Evolutionary conservation across 2,113 vertebrate genomes (phyloP).

Genomic region (Stomatorhinus ivindoensis): DNA sequence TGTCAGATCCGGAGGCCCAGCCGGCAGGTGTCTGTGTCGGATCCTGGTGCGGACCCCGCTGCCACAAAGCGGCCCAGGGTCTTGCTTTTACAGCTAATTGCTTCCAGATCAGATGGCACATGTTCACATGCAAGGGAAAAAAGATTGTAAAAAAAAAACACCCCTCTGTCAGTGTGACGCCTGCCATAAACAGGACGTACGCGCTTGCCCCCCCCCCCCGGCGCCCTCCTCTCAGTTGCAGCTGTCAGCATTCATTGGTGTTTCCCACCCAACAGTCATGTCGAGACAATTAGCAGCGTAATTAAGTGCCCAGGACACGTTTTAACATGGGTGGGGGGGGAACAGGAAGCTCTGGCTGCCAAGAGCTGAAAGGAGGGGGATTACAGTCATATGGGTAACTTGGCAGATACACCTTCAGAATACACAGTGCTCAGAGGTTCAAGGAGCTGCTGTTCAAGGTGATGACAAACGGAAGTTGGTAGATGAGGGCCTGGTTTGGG

Average conservation of each 20-base stretch:
- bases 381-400: neutral
- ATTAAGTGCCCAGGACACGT: neutral
- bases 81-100: neutral
- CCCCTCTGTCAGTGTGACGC: neutral
- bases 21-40: neutral
- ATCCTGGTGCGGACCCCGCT: neutral
- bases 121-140: neutral
- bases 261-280: constrained; percentile 27
- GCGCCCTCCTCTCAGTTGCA: neutral
- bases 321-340: neutral
- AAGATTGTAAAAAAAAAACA: rapidly evolving
- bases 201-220: neutral
- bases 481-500: neutral
- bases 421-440: neutral
- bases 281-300: constrained; percentile 8
- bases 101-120: neutral
- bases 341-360: neutral
- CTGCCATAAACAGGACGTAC: neutral
- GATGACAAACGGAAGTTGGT: neutral
- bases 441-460: neutral
- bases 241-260: constrained; percentile 44
- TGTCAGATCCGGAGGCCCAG: neutral
- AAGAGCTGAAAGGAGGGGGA: neutral
- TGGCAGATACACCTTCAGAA: neutral
- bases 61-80: neutral